phyloP scores from a whole-genome alignment of 2,888 invertebrate genomes.

The Peribatodes rhomboidaria region DNA sequence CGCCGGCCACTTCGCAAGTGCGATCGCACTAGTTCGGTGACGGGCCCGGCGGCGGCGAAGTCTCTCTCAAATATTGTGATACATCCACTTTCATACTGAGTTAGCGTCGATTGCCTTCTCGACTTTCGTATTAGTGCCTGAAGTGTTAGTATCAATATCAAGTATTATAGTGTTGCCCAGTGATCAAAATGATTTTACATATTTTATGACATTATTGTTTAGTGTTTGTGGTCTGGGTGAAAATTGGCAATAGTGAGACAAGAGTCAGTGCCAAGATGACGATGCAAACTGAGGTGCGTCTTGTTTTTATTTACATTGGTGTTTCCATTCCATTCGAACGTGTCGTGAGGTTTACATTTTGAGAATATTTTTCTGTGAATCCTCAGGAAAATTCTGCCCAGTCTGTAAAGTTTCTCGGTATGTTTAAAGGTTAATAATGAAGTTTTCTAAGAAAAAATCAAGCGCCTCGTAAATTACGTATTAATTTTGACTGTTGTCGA shows the following conservation, averaged over 20 bases:
- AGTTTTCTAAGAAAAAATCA: background rate
- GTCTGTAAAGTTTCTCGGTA: slow-evolving; percentile 5
- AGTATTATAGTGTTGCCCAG: slow-evolving; percentile 28
- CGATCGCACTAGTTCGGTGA: slow-evolving; percentile 58
- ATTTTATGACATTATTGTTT: slow-evolving; percentile 26
- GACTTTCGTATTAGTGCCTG: background rate
- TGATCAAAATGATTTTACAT: slow-evolving; percentile 37
- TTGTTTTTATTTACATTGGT: slow-evolving; percentile 64
- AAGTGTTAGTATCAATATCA: background rate
- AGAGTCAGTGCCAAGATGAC: slow-evolving; percentile 73
- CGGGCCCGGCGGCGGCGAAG: slow-evolving; percentile 47
- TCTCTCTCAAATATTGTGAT: slow-evolving; percentile 12
- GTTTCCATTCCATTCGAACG: slow-evolving; percentile 39
- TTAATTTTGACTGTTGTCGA: background rate
- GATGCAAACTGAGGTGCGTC: slow-evolving; percentile 60
- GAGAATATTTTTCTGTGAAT: background rate
- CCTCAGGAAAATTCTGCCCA: too few species aligned
- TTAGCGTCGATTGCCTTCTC: background rate
- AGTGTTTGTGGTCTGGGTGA: slow-evolving; percentile 26
- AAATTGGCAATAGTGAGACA: slow-evolving; percentile 47
- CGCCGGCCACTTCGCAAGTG: slow-evolving; percentile 59
- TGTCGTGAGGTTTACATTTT: slow-evolving; percentile 4
- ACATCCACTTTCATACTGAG: background rate
- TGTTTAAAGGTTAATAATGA: background rate
- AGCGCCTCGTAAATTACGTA: background rate